Percentiles rank a stretch among this genome's conserved stretches.
Conservation (phyloP, 2,113 vertebrate species). For the Hucho hucho region DNA sequence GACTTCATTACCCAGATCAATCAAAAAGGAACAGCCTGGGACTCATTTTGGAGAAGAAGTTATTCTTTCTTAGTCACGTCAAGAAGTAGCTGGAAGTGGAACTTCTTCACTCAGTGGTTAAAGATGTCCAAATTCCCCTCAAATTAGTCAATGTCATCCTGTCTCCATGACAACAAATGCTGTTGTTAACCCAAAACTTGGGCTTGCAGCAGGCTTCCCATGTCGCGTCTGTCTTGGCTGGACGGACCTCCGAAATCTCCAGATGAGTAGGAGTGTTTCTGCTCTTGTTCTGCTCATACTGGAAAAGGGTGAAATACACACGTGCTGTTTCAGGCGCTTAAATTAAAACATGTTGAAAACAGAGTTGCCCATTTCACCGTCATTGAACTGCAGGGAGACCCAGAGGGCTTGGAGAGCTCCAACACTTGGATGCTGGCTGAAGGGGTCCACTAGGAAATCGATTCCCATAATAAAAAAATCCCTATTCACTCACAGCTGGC, state of each 20-base stretch:
- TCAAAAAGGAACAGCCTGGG: conserved; percentile 12
- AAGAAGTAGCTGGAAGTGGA: conserved; percentile 23
- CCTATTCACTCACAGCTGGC: conserved; percentile 24
- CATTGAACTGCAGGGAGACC: conserved; percentile 3
- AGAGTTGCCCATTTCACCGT: conserved; percentile 13
- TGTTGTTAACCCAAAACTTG: conserved; percentile 26
- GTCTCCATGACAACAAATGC: conserved; percentile 23
- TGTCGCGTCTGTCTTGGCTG: conserved; percentile 4
- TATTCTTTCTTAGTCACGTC: conserved; percentile 16
- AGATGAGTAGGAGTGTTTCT: background rate
- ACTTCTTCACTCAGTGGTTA: conserved; percentile 17
- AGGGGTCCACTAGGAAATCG: conserved; percentile 4
- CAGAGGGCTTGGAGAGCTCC: background rate
- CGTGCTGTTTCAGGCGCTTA: conserved; percentile 18
- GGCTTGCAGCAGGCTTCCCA: background rate
- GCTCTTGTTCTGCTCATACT: background rate
- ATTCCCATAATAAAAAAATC: conserved; percentile 22
- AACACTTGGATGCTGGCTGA: conserved; percentile 5
- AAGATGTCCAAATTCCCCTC: conserved; percentile 13
- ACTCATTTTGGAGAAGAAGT: conserved; percentile 29
- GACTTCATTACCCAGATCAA: conserved; percentile 19
- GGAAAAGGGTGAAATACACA: conserved; percentile 10
- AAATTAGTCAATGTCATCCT: conserved; percentile 19
- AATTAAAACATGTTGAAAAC: conserved; percentile 11
- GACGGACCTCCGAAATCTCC: background rate